Percentiles rank a stretch among this genome's conserved stretches.
Conservation (phyloP, 2,113 vertebrate species). For the Scomber japonicus region DNA sequence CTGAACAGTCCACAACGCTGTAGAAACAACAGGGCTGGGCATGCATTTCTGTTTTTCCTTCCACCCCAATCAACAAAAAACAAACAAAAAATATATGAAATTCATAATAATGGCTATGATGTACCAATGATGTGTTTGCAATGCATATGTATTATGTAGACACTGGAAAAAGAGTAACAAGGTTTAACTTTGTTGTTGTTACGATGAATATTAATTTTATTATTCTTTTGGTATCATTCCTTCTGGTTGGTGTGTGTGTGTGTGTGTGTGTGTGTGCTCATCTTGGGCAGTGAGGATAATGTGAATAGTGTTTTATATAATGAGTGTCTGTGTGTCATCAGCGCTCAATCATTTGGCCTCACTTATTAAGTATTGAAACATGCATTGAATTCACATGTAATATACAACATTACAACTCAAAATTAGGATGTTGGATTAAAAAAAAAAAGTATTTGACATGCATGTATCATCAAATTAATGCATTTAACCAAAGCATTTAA, state of each 20-base stretch:
- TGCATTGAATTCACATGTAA: slow-evolving; percentile 20
- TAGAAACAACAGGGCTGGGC: slow-evolving; percentile 18
- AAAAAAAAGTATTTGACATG: neutral
- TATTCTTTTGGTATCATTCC: slow-evolving; percentile 51
- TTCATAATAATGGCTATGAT: slow-evolving; percentile 60
- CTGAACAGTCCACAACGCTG: slow-evolving; percentile 15
- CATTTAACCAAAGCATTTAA: slow-evolving; percentile 36
- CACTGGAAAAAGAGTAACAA: slow-evolving; percentile 68
- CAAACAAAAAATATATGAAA: slow-evolving; percentile 41
- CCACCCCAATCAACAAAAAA: slow-evolving; percentile 8
- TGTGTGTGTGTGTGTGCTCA: slow-evolving; percentile 10
- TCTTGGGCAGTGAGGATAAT: slow-evolving; percentile 38
- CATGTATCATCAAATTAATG: slow-evolving; percentile 21
- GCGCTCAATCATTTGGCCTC: slow-evolving; percentile 38
- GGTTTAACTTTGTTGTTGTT: slow-evolving; percentile 63
- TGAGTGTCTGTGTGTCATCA: slow-evolving; percentile 45
- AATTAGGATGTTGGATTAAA: slow-evolving; percentile 13
- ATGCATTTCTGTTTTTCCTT: slow-evolving; percentile 43
- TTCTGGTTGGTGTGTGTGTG: slow-evolving; percentile 33
- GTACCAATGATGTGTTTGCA: slow-evolving; percentile 72
- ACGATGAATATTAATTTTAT: slow-evolving; percentile 39
- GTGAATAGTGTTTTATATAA: slow-evolving; percentile 52
- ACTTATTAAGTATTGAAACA: slow-evolving; percentile 35
- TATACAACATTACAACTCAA: slow-evolving; percentile 14
- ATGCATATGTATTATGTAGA: slow-evolving; percentile 70